Evolutionary conservation across 2,888 invertebrate species (phyloP), one percentile per base, ranked within the genome.

Genomic region (Platycheirus albimanus): DNA sequence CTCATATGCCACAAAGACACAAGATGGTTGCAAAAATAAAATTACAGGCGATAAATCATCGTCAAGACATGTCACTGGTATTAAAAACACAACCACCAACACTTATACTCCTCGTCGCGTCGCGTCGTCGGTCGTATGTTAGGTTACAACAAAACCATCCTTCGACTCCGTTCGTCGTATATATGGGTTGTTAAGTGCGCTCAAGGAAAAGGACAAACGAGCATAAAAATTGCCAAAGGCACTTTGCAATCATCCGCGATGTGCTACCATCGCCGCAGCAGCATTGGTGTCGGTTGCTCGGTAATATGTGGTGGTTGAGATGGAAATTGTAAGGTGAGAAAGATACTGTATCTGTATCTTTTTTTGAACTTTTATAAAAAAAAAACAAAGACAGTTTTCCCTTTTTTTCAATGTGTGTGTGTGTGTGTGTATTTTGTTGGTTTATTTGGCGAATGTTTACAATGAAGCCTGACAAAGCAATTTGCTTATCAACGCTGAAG

Each of bases 31-130:
- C 43, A 51, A 66, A 76, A 71, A 67, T 28, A 72, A 77, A 83
- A 72, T 77, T 83, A 67, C 77, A 38, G 38, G 56, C 78, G 15
- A 83, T 83, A 74, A 83, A 83, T 83, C 83, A 83, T 83, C 83
- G 83, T 83, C 83, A 83, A 64, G 78, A 54, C 69, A 78, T 83
- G 83, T 83, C 83, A 83, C 83, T 78, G 72, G 69, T 77, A 83
- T 83, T 71, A 78, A 64, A 58, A 75, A 64, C 64, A 58, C 47
- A 54, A 63, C 43, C 49, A 72, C n/a, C n/a, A 66, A 61, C 47
- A 69, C 51, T 52, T 47, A n/a, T n/a, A n/a, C n/a, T n/a, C n/a
- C n/a, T n/a, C n/a, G n/a, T n/a, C n/a, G n/a, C n/a, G n/a, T n/a
- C n/a, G n/a, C n/a, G n/a, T n/a, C n/a, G n/a, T n/a, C n/a, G n/a